Base-by-base conservation (phyloP, 2,888 invertebrate species). In the Stenodema calcarata region DNA sequence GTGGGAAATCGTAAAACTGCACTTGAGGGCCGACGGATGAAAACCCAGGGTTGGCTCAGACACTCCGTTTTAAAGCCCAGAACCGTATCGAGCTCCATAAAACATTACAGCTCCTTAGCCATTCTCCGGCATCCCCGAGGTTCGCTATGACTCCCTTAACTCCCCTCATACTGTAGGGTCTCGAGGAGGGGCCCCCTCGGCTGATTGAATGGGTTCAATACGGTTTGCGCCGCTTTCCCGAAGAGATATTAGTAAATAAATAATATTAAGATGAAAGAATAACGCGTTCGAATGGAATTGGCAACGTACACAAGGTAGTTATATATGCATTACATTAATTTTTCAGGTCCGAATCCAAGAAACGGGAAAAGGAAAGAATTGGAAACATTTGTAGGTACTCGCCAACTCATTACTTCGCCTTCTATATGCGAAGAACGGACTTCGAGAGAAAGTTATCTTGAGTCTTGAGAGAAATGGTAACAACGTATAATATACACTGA, bases 1-100 rank as follows among this genome's bases (percentile, higher is more conserved):
- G 27, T 18, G 18, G 70, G 30, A 70, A 70, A 70, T 30, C 70
- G 70, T 70, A 70, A 70, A 70, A 70, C 70, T 70, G 70, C 70
- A 70, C 70, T 70, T 27, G 70, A 27, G 70, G n/a, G 70, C 27
- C 9, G 27, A 27, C 14, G 70, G 27, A 27, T 18, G 70, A 30
- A 27, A 70, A 14, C 27, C 23, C 12, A 1, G 70, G 28, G 30
- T 14, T 30, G 11, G 28, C 70, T 27, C 18, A 16, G 14, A 27
- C 70, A 70, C 30, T 70, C 9, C 27, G 28, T 30, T 30, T 70
- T 70, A 70, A 27, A 30, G 70, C 70, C 70, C 14, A 70, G 23
- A 70, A 27, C n/a, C 70, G 70, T 27, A 70, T 70, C 18, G 70
- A 70, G 70, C 70, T 27, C 70, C 70, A 70, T 70, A 70, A 70